Conservation (phyloP, 1,140 invertebrate genomes). For the Dendroctonus ponderosae region DNA sequence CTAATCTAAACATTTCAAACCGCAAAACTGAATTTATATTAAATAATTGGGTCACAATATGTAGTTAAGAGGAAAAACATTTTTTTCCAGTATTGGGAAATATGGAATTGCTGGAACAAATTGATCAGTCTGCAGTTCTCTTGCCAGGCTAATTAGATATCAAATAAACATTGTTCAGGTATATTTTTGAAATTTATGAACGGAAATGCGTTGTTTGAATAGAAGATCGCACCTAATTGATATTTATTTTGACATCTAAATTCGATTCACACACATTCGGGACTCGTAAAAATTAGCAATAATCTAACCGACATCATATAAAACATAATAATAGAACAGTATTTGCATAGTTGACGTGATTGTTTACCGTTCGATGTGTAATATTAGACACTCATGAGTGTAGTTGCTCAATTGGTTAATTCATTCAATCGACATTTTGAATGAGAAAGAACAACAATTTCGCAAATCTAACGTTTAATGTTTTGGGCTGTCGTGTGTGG, state of each 20-base stretch:
- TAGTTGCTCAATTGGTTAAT: slow-evolving; percentile 11
- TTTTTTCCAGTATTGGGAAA: not conserved
- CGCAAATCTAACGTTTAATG: too few species aligned
- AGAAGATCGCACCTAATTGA: too few species aligned
- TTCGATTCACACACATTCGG: too few species aligned
- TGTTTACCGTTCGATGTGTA: slow-evolving; percentile 23
- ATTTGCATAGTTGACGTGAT: slow-evolving; percentile 24
- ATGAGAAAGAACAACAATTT: not conserved
- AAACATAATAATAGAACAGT: slow-evolving; percentile 22
- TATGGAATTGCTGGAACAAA: too few species aligned
- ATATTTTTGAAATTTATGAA: too few species aligned
- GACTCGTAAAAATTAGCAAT: not conserved
- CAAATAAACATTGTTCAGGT: too few species aligned
- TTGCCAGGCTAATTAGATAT: too few species aligned
- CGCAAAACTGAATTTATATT: slow-evolving; percentile 2
- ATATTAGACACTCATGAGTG: slow-evolving; percentile 8
- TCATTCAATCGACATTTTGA: slow-evolving; percentile 2
- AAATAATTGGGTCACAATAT: slow-evolving; percentile 1
- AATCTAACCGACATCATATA: slow-evolving; percentile 7
- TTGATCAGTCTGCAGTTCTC: too few species aligned
- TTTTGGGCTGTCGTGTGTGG: too few species aligned
- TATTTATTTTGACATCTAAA: too few species aligned
- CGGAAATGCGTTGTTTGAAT: too few species aligned
- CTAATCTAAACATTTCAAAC: not conserved
- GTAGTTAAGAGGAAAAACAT: not conserved